Conservation (phyloP, 2,888 invertebrate species). For the Chelonus formosanus region DNA sequence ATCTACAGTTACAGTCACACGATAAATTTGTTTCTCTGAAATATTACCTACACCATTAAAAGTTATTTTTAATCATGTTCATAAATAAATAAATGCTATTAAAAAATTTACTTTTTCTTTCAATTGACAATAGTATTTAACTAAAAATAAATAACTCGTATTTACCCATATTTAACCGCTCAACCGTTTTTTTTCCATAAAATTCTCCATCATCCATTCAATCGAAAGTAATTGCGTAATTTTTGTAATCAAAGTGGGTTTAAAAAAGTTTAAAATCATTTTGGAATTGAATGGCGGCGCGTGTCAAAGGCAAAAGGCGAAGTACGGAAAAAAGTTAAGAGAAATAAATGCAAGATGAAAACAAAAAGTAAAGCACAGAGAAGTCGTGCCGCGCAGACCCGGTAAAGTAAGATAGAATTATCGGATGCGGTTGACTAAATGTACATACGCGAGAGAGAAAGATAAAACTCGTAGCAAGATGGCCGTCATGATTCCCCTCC, state of each 20-base stretch:
- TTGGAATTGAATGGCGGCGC: constrained; percentile 10
- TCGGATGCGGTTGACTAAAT: not conserved
- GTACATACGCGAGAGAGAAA: constrained; percentile 2
- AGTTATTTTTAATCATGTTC: too few species aligned
- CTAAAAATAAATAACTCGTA: too few species aligned
- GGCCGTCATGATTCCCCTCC: constrained; percentile 36
- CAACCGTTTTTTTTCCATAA: too few species aligned
- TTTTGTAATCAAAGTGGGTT: not conserved
- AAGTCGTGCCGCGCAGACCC: constrained; percentile 4
- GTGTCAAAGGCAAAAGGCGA: constrained; percentile 14
- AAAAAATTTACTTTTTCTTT: too few species aligned
- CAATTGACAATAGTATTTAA: too few species aligned
- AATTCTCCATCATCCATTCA: too few species aligned
- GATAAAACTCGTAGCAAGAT: constrained; percentile 33
- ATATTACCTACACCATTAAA: too few species aligned
- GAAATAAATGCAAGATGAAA: constrained; percentile 3
- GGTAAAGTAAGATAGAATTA: constrained; percentile 6
- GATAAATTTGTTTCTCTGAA: too few species aligned
- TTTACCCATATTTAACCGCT: too few species aligned
- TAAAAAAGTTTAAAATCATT: constrained; percentile 6
- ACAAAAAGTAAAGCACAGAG: constrained; percentile 10
- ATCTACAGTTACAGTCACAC: too few species aligned
- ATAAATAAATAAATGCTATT: too few species aligned
- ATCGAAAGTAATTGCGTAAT: not conserved
- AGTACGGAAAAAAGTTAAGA: not conserved